A percentile compares a stretch with the other conserved stretches of the same genome.
Evolutionary conservation across 1,140 invertebrate genomes (phyloP).

Genomic region (Apocrypta bakeri): DNA sequence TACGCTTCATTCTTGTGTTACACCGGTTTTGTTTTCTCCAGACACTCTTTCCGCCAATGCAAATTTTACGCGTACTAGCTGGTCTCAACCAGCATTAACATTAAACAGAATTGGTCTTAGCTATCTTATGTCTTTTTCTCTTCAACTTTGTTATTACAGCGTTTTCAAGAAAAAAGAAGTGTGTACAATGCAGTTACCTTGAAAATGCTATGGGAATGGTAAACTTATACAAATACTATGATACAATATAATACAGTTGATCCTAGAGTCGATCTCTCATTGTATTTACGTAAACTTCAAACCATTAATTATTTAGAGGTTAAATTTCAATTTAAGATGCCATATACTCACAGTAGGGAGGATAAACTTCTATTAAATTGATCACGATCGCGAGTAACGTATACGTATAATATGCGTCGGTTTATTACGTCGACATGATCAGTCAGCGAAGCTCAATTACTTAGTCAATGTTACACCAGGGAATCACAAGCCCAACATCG

Average conservation of each 20-base stretch:
- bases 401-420: not conserved
- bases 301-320: not conserved
- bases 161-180: no score
- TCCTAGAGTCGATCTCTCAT: not conserved
- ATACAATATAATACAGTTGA: no score
- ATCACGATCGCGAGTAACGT: not conserved
- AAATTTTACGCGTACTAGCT: not conserved
- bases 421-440: not conserved
- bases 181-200: no score
- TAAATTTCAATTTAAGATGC: not conserved
- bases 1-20: constrained; percentile 40
- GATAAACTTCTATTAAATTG: not conserved
- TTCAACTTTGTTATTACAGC: not conserved
- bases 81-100: not conserved
- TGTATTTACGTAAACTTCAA: not conserved
- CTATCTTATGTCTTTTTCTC: not conserved
- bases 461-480: constrained; percentile 14
- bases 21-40: constrained; percentile 36
- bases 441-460: constrained; percentile 19
- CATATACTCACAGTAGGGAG: not conserved
- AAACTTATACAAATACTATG: no score
- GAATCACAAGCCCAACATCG: not conserved
- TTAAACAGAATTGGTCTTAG: constrained; percentile 27
- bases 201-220: no score
- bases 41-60: constrained; percentile 35